phyloP scores from a whole-genome alignment of 2,888 invertebrate genomes.

The Drosophila meridionalis region DNA sequence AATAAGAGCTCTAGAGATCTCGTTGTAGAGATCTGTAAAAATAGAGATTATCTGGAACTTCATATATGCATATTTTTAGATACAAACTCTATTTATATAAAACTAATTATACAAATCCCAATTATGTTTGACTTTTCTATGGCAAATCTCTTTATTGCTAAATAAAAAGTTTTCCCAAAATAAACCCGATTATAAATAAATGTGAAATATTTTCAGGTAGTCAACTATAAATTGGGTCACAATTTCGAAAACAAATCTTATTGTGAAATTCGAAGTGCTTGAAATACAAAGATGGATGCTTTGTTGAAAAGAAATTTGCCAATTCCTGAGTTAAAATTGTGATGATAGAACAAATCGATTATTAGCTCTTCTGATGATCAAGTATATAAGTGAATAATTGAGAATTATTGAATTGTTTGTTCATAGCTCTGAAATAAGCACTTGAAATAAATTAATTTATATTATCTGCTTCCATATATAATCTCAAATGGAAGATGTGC shows the following conservation, averaged over 20 bases:
- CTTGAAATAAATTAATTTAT: neutral
- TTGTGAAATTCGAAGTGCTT: neutral
- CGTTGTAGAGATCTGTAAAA: too few relatives aligned
- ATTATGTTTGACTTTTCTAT: neutral
- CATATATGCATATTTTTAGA: neutral
- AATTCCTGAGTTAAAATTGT: neutral
- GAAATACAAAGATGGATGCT: neutral
- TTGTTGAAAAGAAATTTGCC: neutral
- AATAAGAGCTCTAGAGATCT: too few relatives aligned
- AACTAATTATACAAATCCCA: constrained; percentile 2
- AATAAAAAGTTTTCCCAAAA: constrained; percentile 6
- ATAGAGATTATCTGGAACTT: too few relatives aligned
- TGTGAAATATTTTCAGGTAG: constrained; percentile 5
- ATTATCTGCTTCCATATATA: neutral
- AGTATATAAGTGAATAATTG: neutral
- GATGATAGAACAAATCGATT: neutral
- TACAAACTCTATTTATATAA: constrained; percentile 26
- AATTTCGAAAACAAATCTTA: neutral
- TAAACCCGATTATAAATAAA: constrained; percentile 8
- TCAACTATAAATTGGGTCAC: constrained; percentile 5
- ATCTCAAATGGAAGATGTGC: neutral
- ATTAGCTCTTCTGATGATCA: neutral
- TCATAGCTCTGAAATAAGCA: too few relatives aligned
- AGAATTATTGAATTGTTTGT: neutral
- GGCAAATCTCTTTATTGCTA: neutral